These are phyloP conservation scores for Myiozetetes cayanensis DNA, from an alignment of 2,113 vertebrate species.

Conservation along the genomic window DNA sequence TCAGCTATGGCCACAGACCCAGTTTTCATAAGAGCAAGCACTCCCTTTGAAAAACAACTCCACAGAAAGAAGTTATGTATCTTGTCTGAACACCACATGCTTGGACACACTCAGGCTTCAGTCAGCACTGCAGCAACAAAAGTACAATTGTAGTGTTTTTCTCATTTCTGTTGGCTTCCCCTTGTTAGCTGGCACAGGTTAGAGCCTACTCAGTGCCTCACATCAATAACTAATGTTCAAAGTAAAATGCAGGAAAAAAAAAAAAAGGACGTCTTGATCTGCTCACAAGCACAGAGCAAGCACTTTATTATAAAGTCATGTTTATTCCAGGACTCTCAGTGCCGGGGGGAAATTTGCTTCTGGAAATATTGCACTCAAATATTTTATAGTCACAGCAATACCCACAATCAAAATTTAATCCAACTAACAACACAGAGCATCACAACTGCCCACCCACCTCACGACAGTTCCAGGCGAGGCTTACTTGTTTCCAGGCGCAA, in stretches of 20 bases:
- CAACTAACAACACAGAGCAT: not conserved
- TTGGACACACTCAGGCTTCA: not conserved
- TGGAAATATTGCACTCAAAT: not conserved
- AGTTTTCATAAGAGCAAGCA: not conserved
- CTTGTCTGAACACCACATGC: not conserved
- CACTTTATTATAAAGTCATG: not conserved
- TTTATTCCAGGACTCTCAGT: not conserved
- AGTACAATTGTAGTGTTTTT: not conserved
- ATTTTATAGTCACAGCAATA: not conserved
- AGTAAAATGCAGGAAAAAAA: not conserved
- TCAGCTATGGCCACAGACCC: accelerated
- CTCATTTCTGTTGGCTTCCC: not conserved
- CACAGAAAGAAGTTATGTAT: not conserved
- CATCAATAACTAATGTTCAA: not conserved
- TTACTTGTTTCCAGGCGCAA: not conserved
- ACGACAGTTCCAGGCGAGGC: not conserved
- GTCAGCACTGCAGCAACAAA: not conserved
- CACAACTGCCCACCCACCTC: not conserved
- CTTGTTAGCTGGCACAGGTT: not conserved
- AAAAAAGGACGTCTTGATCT: not conserved
- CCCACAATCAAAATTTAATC: not conserved
- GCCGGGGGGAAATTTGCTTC: not conserved
- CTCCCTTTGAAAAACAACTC: not conserved
- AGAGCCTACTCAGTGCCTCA: not conserved
- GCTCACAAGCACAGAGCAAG: not conserved